Base-by-base conservation (phyloP, 2,113 vertebrate genomes). In the Pollimyrus isidori region DNA sequence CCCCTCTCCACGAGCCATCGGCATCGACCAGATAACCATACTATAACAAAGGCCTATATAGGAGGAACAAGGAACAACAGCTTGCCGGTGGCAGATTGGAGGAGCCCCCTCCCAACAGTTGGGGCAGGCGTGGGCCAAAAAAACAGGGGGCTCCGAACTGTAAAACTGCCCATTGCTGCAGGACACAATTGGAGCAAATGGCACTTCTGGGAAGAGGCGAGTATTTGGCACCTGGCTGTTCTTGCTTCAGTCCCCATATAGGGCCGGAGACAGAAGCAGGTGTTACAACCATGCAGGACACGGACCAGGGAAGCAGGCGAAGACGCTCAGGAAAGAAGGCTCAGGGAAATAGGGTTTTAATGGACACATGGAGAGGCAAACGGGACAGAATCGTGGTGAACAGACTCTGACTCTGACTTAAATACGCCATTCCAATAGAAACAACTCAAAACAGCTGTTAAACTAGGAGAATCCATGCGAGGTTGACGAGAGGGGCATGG, bases 1-100 rank as follows among this genome's bases (percentile, higher is more conserved):
- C 80, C 49, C 49, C 46, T 11, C 49, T 88, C 50, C 39, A 15
- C 17, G 9, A 88, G 35, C 13, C 42, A 26, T 26, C 52, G 45
- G 35, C 49, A 49, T n/a, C 49, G 80, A 50, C 53, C 35, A 88
- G 50, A 88, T 82, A 87, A 90, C 86, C 52, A 49, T 39, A 50
- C 48, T 80, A 23, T 35, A 87, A 87, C 89, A 87, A 90, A 90
- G 46, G 65, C 49, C 65, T 17, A n/a, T 46, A 19, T n/a, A 89
- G 49, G 69, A 62, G 53, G 30, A 49, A 69, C 85, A 87, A 80
- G 89, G 30, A 48, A 87, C 49, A 76, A 89, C 88, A 88, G 91
- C 48, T 89, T 91, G 88, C 56, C 19, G 49, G 65, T 87, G 84
- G 35, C 86, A 86, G 89, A 90, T 89, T 89, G 89, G 80, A 82